These are phyloP conservation scores for Apis dorsata DNA, from an alignment of 1,140 invertebrate species.

Conservation along the genomic window DNA sequence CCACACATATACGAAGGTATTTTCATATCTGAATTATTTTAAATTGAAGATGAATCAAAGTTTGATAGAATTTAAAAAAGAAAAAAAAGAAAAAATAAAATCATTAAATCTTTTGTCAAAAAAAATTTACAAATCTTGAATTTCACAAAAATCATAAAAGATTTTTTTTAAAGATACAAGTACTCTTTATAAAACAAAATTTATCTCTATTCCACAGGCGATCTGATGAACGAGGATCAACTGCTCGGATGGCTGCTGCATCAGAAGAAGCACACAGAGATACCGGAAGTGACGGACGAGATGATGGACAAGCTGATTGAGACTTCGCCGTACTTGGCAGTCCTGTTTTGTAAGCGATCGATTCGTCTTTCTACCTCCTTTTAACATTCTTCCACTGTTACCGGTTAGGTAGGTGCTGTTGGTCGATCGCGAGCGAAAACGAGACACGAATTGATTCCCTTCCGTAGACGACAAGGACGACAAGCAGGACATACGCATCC, in stretches of 20 bases:
- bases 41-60: background rate
- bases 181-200: too few species aligned
- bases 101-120: too few species aligned
- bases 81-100: background rate
- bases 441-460: constrained; percentile 55
- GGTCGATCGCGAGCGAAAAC: constrained; percentile 42
- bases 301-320: constrained; percentile 96
- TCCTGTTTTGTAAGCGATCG: constrained; percentile 89
- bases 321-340: constrained; percentile 88
- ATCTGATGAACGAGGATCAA: constrained; percentile 94
- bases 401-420: constrained; percentile 61
- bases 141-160: too few species aligned
- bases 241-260: constrained; percentile 93
- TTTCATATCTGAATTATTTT: background rate
- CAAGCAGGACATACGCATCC: constrained; percentile 91
- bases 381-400: constrained; percentile 64
- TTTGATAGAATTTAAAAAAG: background rate
- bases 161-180: too few species aligned
- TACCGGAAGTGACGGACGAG: constrained; percentile 95
- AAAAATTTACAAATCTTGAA: background rate
- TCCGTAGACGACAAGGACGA: constrained; percentile 92
- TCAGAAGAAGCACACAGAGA: constrained; percentile 93
- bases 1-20: constrained; percentile 92
- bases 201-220: constrained; percentile 79
- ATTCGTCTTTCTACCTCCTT: constrained; percentile 66